phyloP scores from a whole-genome alignment of 1,140 invertebrate species.

The Papilio polytes region DNA sequence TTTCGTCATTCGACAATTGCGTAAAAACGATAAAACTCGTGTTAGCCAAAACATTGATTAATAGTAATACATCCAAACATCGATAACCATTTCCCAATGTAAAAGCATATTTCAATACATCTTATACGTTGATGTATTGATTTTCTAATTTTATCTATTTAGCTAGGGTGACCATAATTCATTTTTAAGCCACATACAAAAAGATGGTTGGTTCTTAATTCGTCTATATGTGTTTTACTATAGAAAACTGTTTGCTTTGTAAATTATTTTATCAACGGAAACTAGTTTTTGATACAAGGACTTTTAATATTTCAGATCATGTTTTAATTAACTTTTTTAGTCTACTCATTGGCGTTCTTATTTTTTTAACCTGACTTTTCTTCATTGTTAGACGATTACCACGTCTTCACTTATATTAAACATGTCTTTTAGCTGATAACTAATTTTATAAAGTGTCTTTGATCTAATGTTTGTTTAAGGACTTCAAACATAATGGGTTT shows the following conservation, averaged over 20 bases:
- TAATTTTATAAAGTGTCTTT: not conserved
- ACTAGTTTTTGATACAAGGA: too few relatives aligned
- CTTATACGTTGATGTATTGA: not conserved
- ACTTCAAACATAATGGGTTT: not conserved
- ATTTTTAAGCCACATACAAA: not conserved
- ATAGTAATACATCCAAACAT: not conserved
- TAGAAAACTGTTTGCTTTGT: too few relatives aligned
- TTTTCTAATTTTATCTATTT: conserved; percentile 10
- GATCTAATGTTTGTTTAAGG: not conserved
- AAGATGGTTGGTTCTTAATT: too few relatives aligned
- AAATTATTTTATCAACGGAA: too few relatives aligned
- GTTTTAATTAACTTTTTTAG: too few relatives aligned
- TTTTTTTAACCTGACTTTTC: not conserved
- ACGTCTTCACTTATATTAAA: not conserved
- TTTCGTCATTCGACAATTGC: not conserved
- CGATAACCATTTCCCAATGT: conserved; percentile 10
- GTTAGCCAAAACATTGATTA: conserved; percentile 14
- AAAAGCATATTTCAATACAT: conserved; percentile 19
- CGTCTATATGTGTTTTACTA: too few relatives aligned
- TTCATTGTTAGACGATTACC: not conserved
- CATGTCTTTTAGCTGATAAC: not conserved
- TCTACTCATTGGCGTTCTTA: too few relatives aligned
- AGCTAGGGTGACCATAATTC: not conserved
- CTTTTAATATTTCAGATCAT: too few relatives aligned
- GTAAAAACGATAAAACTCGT: conserved; percentile 18